A percentile compares a stretch with the other conserved stretches of the same genome.
These are phyloP conservation scores for Mesembrinibis cayennensis DNA, from an alignment of 2,113 vertebrate species.

Conservation along the genomic window DNA sequence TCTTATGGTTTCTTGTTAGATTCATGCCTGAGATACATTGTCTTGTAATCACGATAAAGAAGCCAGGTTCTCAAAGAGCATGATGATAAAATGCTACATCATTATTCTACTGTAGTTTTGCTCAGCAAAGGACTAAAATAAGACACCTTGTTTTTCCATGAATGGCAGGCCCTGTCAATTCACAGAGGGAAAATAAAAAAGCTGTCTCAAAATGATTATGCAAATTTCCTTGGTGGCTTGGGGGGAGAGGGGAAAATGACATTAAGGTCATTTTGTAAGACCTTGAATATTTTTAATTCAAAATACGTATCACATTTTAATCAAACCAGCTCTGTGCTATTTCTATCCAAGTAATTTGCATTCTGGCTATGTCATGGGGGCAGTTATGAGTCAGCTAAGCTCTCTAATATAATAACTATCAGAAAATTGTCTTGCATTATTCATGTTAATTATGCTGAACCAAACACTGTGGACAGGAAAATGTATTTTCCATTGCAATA, in stretches of 20 bases:
- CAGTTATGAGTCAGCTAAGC: slow-evolving; percentile 74
- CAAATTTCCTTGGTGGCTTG: slow-evolving; percentile 27
- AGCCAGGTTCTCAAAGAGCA: not conserved
- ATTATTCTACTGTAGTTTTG: not conserved
- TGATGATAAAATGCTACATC: not conserved
- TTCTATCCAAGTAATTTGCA: slow-evolving; percentile 66
- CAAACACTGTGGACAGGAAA: slow-evolving; percentile 69
- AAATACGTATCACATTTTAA: slow-evolving; percentile 73
- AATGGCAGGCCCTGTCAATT: not conserved
- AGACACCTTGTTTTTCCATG: not conserved
- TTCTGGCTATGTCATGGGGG: slow-evolving; percentile 66
- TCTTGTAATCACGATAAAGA: not conserved
- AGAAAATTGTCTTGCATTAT: slow-evolving; percentile 77
- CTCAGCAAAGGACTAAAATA: not conserved
- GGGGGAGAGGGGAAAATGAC: not conserved
- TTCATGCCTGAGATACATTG: not conserved
- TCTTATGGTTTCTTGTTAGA: not conserved
- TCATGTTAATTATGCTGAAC: slow-evolving; percentile 78
- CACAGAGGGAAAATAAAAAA: not conserved
- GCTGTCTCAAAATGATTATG: slow-evolving; percentile 22
- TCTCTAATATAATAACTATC: slow-evolving; percentile 77
- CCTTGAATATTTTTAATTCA: slow-evolving; percentile 64
- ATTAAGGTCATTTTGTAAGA: slow-evolving; percentile 64
- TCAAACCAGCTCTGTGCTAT: slow-evolving; percentile 55
- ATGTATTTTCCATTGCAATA: slow-evolving; percentile 62